These are phyloP conservation scores for Peucedramus taeniatus DNA, from an alignment of 2,113 vertebrate genomes.

Conservation along the genomic window DNA sequence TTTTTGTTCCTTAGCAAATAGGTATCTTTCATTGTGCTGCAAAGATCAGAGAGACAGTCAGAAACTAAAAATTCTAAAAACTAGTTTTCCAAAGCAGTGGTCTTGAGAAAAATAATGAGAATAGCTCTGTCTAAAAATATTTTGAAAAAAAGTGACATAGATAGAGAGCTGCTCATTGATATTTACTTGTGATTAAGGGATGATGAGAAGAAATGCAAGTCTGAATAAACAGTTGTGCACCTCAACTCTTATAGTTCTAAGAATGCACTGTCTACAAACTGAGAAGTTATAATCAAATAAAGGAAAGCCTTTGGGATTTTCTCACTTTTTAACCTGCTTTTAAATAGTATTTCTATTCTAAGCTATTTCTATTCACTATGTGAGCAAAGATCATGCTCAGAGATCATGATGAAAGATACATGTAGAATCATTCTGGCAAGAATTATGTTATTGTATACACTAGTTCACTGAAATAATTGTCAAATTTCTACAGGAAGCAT, in stretches of 20 bases:
- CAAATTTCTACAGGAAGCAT: neutral
- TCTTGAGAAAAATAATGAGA: neutral
- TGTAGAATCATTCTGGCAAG: neutral
- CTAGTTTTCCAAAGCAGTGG: rapidly evolving
- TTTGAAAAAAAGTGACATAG: neutral
- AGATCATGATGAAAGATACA: neutral
- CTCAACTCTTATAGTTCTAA: neutral
- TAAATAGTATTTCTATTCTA: neutral
- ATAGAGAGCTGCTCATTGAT: neutral
- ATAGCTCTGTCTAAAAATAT: neutral
- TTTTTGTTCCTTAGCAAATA: neutral
- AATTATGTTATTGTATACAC: neutral
- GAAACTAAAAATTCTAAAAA: neutral
- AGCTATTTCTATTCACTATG: no score
- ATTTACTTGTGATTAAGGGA: neutral
- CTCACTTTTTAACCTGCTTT: neutral
- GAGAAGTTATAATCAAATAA: neutral
- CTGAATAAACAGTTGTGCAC: neutral
- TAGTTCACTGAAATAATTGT: neutral
- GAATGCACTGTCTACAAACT: neutral
- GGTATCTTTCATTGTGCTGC: neutral
- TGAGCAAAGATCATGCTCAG: neutral
- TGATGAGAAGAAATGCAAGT: neutral
- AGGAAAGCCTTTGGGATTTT: neutral
- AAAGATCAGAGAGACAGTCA: neutral